Percentiles rank a stretch among this genome's conserved stretches.
Conservation (phyloP, 1,140 invertebrate genomes). For the Zaprionus inermis region DNA sequence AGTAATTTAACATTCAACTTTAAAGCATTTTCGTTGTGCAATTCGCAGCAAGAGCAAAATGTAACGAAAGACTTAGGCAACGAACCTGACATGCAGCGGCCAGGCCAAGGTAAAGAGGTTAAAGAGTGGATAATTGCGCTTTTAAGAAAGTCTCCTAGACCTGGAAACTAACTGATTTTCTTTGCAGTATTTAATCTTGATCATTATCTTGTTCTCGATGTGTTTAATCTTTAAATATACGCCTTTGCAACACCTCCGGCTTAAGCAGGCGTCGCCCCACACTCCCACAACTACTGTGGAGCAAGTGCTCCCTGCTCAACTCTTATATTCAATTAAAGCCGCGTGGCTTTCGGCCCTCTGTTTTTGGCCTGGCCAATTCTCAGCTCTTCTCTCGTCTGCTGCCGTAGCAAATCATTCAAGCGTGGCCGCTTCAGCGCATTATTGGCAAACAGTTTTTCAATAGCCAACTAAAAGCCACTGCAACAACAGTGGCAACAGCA, state of each 20-base stretch:
- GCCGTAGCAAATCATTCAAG: conserved; percentile 70
- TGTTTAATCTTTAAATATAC: neutral
- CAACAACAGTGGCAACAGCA: conserved; percentile 10
- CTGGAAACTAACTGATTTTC: no score
- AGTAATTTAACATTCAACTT: conserved; percentile 67
- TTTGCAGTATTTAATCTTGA: no score
- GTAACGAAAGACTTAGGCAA: conserved; percentile 76
- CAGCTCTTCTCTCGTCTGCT: conserved; percentile 23
- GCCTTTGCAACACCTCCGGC: neutral
- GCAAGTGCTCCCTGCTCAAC: conserved; percentile 1
- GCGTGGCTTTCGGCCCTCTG: conserved; percentile 19
- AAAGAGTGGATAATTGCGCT: neutral
- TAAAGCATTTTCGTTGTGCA: conserved; percentile 37
- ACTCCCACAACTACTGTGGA: conserved; percentile 12
- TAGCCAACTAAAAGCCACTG: conserved; percentile 19
- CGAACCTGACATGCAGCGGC: conserved; percentile 61
- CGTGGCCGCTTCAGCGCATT: conserved; percentile 67
- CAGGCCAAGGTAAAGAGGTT: conserved; percentile 12
- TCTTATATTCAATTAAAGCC: conserved; percentile 23
- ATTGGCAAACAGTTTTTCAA: conserved; percentile 68
- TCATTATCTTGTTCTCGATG: neutral
- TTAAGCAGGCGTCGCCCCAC: neutral
- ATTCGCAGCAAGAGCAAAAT: conserved; percentile 30
- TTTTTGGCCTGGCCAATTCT: conserved; percentile 25
- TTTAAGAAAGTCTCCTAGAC: neutral